Base-by-base conservation (phyloP, 2,797 vertebrate genomes). In the Lithobates sylvaticus region DNA sequence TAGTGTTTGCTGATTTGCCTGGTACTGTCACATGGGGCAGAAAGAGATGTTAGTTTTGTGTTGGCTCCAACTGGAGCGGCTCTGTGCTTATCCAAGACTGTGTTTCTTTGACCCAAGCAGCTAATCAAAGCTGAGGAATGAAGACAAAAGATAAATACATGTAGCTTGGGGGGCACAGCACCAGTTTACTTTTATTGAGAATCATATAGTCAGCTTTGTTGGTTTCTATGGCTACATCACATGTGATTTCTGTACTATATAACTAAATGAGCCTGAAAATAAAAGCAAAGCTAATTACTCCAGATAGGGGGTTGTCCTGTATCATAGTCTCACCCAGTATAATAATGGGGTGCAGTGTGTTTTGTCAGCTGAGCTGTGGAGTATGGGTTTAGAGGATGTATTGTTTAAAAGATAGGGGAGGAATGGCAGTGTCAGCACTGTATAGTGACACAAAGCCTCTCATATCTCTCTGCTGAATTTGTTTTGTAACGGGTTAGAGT, bases 381-480 rank as follows among this genome's bases (percentile, higher is more conserved):
- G 34, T n/a, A 10, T 21, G 61, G 58, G 61, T 1, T 86, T 69
- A 44, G 44, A 13, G 18, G 23, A 70, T 77, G 58, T 39, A 76
- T 76, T 82, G 70, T 68, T 23, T 15, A 13, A 58, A 10, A 70
- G 3, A 23, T 36, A 3, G 34, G 58, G 21, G 16, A 78, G 44
- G 79, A 83, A 82, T 86, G 79, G 47, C 21, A 13, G 5, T 47
- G 80, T 86, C 80, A 86, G 84, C 72, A 42, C 18, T 29, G 36
- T n/a, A 70, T 70, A 32, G 42, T 29, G n/a, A 78, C 72, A 27
- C 26, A 10, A 42, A 26, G 36, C 68, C 44, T 13, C 32, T 29
- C 5, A 39, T 21, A 54, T 12, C 18, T 23, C 64, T 47, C 16
- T 50, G 65, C 77, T 69, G 29, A 18, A 61, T 21, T 29, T 32